Evolutionary conservation across 2,888 invertebrate species (phyloP), one percentile per base, ranked within the genome.

Genomic region (Mythimna albipuncta): DNA sequence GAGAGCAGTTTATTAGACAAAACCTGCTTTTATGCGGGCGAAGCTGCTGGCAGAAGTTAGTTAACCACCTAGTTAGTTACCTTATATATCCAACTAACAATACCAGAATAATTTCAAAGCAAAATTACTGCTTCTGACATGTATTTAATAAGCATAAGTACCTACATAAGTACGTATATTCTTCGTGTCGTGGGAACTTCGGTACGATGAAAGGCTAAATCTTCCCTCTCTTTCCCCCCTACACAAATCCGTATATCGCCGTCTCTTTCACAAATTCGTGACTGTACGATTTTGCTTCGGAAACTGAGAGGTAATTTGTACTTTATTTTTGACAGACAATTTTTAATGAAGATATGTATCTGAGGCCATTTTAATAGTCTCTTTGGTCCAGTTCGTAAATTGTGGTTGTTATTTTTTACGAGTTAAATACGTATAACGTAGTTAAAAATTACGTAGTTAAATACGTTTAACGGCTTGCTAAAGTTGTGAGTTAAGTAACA

Each of bases 221-320:
- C 75, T 68, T 72, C 38, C 64, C 3, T 88, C 90, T 72, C 86
- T 75, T 69, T 91, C 73, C n/a, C 19, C 35, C 58, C 50, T 13
- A 21, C 2, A 19, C 35, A 62, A 55, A 62, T 9, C 38, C n/a
- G n/a, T 71, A 85, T 87, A 73, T 21, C 11, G 10, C 79, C 57
- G 59, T 90, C 90, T 77, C 82, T 79, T 64, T 91, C 90, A 52
- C 73, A 91, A 91, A 93, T 93, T 95, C 95, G 95, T 95, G 95
- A 94, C 94, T 91, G 47, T 90, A 91, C 90, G 89, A 92, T 94
- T 93, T 91, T 85, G 91, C 88, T 85, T 89, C 88, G 80, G 89
- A 89, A 88, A 86, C 86, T 78, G 88, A 82, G 82, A 79, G 83
- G 89, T 87, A 89, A 90, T 90, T 91, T 90, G 85, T 89, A 85